These are phyloP conservation scores for Leptinotarsa defecta DNA, from an alignment of 1,140 invertebrate species.

Conservation along the genomic window DNA sequence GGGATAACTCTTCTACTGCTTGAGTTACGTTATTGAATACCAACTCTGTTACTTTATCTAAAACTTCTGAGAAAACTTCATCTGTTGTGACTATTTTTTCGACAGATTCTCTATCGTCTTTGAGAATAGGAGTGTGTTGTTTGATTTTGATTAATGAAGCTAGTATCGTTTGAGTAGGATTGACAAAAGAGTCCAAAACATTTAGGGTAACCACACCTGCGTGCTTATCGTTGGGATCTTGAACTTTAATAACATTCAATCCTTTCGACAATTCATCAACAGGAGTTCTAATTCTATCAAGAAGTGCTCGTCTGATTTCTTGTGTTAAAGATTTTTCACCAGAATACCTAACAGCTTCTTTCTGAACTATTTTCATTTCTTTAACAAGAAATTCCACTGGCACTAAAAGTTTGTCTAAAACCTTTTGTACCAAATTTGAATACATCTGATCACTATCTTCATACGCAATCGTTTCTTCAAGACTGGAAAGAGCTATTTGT, in stretches of 20 bases:
- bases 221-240: constrained; percentile 37
- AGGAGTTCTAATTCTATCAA: constrained; percentile 59
- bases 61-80: constrained; percentile 53
- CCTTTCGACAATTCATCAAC: constrained; percentile 59
- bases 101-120: background rate
- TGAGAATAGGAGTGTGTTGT: background rate
- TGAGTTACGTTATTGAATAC: constrained; percentile 49
- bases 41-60: constrained; percentile 52
- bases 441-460: constrained; percentile 53
- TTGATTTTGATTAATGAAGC: constrained; percentile 43
- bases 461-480: constrained; percentile 56
- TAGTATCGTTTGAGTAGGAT: constrained; percentile 60
- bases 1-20: constrained; percentile 48
- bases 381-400: constrained; percentile 48
- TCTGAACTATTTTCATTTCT: constrained; percentile 56
- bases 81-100: constrained; percentile 10
- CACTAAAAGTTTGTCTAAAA: constrained; percentile 58
- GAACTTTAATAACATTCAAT: constrained; percentile 55
- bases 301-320: constrained; percentile 59
- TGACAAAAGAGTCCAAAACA: constrained; percentile 58
- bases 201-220: constrained; percentile 50
- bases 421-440: constrained; percentile 43
- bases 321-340: constrained; percentile 58
- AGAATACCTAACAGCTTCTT: constrained; percentile 54
- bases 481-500: constrained; percentile 55